Evolutionary conservation across 2,888 invertebrate species (phyloP), one percentile per base, ranked within the genome.

Genomic region (Thereva nobilitata): DNA sequence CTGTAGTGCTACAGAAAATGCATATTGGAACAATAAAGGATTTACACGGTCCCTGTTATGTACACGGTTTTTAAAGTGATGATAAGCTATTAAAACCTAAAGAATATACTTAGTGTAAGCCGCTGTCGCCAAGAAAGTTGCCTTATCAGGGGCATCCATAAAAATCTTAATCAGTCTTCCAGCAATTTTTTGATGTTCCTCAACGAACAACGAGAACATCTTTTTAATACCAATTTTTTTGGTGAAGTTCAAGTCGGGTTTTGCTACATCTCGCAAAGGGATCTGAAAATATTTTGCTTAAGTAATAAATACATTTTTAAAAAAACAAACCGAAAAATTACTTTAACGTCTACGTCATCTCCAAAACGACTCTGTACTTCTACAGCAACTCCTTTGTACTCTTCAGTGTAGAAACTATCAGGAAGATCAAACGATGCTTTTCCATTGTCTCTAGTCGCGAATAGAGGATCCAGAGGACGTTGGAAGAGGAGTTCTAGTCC

Each of bases 1-100:
- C 73, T 90, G 84, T 23, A 92, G 79, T 0, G 91, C 89, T 5
- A 93, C 90, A 0, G 91, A 88, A 47, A 87, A 85, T 50, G 88
- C 86, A 77, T 93, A 93, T 78, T 92, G 89, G 81, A 91, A 94
- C 71, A 94, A 79, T 72, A 89, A 87, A 0, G 93, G 88, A 79
- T 94, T 94, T 7, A 93, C 80, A 45, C 89, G 86, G 72, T 89
- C 89, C 67, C 91, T 85, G 52, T 86, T 45, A 69, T 34, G n/a
- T 12, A 35, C 5, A 3, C 8, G 3, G 2, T n/a, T 23, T 7
- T 10, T 53, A 34, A n/a, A 44, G n/a, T 53, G 4, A 42, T 53
- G 4, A 42, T 8, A 23, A 23, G 23, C 1, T 23, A 12, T 10
- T 23, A 23, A 64, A 10, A 49, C 5, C 5, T 1, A 45, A 10